Evolutionary conservation across 2,797 vertebrate genomes (phyloP), one percentile per base, ranked within the genome.

Genomic region (Novumbra hubbsi): DNA sequence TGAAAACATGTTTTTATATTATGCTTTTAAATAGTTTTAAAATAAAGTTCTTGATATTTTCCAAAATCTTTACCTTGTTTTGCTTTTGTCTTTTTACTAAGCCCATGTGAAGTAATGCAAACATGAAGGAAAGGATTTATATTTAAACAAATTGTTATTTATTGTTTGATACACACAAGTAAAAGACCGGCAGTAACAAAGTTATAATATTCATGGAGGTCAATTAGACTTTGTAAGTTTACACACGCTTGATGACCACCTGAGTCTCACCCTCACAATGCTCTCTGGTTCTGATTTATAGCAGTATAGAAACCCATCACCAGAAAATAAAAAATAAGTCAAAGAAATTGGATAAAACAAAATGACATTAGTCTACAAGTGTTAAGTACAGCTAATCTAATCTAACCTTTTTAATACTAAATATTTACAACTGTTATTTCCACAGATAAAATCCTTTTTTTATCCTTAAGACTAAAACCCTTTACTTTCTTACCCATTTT

Each of bases 1-100:
- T 76, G 19, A 11, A 66, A 52, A 17, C 38, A 16, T 80, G 67
- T 88, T 88, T 64, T 88, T 91, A 92, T 92, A 92, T 89, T 92
- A 91, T 93, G 83, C 65, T 74, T 81, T 88, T 81, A 49, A 65
- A 85, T 32, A 67, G 73, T 85, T 89, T 81, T 34, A 85, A 93
- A 92, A 30, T 93, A 93, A 93, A 91, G 16, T 79, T 60, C 72
- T 82, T 73, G 77, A 75, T 90, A 81, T 89, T 92, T 91, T 87
- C 75, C 4, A 80, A 72, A 77, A 62, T 41, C 63, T 76, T 48
- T 62, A 27, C 30, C 60, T 72, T 52, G 6, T 12, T 12, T 2
- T 34, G 50, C 41, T 41, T 80, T 71, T 71, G 68, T 62, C 9
- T 78, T 76, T 1, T 68, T 17, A 78, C 68, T 74, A 80, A 73